These are phyloP conservation scores for Drosophila sordidula DNA, from an alignment of 2,888 invertebrate genomes.

Conservation along the genomic window DNA sequence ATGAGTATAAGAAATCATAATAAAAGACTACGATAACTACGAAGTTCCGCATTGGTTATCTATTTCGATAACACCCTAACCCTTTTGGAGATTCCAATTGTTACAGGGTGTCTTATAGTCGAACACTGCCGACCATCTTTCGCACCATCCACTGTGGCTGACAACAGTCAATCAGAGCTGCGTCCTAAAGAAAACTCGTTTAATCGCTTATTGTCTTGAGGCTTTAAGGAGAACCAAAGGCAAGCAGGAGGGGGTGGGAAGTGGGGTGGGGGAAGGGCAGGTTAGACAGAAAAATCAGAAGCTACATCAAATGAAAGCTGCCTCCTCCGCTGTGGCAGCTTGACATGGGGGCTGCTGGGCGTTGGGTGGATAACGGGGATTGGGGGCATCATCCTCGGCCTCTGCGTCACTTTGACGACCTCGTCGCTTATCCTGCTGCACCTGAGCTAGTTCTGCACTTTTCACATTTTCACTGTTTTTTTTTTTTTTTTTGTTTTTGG, in stretches of 20 bases:
- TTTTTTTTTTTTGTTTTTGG: slow-evolving; percentile 4
- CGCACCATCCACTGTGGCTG: background rate
- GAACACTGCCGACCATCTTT: background rate
- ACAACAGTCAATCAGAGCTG: slow-evolving; percentile 35
- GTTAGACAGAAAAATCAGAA: slow-evolving; percentile 33
- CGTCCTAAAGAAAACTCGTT: slow-evolving; percentile 37
- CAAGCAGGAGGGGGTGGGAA: too few relatives aligned
- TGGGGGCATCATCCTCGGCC: slow-evolving; percentile 27
- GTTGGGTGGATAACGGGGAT: background rate
- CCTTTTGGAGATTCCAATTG: too few relatives aligned
- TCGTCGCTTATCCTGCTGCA: slow-evolving; percentile 71
- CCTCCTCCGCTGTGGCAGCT: slow-evolving; percentile 19
- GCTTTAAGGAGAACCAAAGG: slow-evolving; percentile 22
- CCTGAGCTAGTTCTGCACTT: slow-evolving; percentile 78
- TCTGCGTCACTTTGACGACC: slow-evolving; percentile 68
- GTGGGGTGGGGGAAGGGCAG: background rate
- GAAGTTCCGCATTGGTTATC: too few relatives aligned
- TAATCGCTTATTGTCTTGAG: slow-evolving; percentile 46
- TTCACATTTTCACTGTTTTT: slow-evolving; percentile 68
- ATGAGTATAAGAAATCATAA: too few relatives aligned
- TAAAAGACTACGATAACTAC: too few relatives aligned
- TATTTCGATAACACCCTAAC: too few relatives aligned
- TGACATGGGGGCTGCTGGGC: background rate
- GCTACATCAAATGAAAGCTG: slow-evolving; percentile 41
- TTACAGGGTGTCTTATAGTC: background rate